Evolutionary conservation across 2,113 vertebrate genomes (phyloP), one percentile per base, ranked within the genome.

Genomic region (Trochalopteron elliotii): DNA sequence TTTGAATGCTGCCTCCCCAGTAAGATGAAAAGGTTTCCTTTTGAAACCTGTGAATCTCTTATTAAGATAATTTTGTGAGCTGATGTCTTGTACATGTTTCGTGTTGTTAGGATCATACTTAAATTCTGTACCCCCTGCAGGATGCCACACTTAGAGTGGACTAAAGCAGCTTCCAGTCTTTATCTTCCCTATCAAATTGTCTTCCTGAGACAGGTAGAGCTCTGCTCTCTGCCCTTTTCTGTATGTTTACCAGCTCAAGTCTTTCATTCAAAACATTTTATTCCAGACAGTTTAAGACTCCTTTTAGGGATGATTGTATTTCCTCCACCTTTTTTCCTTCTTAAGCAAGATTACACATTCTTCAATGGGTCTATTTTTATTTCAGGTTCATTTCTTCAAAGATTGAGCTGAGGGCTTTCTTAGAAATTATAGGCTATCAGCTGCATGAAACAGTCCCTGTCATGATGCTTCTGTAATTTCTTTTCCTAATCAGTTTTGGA

Each of bases 381-480:
- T 95, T 91, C 60, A 89, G 77, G 71, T 60, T 61, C 30, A 52
- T 83, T 94, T 27, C 35, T 82, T 63, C 52, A 80, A 87, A 69
- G 70, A 93, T 1, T 30, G 59, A 79, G 12, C 65, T 59, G 35
- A 91, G 87, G 59, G 75, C 31, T 86, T 78, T 78, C 25, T 71
- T 56, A 45, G 60, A 92, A 94, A 94, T 96, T 92, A 85, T 11
- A 93, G 61, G n/a, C 72, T 95, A 71, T 89, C 76, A 92, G n/a
- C 79, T 95, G 76, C 80, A 74, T 56, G 52, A 85, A 94, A 67
- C 59, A 83, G 30, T 67, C 33, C 44, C n/a, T 91, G 72, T 70
- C 71, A 56, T 39, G 72, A 78, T 70, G 59, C 24, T 35, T 90
- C 42, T 65, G 30, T 50, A 76, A 90, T 77, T 23, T 85, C 42